phyloP scores from a whole-genome alignment of 2,888 invertebrate genomes.

The Caenorhabditis sp. region DNA sequence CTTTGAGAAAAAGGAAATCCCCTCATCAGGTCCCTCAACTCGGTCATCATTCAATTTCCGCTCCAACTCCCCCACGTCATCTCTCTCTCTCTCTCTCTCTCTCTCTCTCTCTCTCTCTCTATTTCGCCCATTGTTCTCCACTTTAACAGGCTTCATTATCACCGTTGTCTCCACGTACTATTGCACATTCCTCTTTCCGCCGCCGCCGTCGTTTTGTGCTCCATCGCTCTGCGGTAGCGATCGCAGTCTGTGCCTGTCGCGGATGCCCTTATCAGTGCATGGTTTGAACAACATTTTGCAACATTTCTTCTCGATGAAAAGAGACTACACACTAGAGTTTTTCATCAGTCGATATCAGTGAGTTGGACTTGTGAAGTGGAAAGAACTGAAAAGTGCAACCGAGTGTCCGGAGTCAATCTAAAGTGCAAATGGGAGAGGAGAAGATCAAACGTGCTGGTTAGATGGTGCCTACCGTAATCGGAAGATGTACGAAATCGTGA shows the following conservation, averaged over 20 bases:
- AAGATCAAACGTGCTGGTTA: too few species aligned
- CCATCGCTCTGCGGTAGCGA: conserved; percentile 15
- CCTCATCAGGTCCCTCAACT: too few species aligned
- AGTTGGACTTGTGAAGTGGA: conserved; percentile 18
- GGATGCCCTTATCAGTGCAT: conserved; percentile 21
- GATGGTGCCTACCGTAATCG: too few species aligned
- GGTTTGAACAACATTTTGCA: conserved; percentile 42
- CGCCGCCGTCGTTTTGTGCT: not conserved
- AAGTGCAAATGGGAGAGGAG: not conserved
- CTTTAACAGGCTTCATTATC: conserved; percentile 31
- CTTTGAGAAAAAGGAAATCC: too few species aligned
- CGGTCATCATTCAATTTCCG: too few species aligned
- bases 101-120: conserved; percentile 12
- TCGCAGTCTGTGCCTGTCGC: conserved; percentile 45
- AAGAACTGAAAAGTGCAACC: too few species aligned
- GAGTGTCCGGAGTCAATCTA: too few species aligned
- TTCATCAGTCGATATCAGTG: not conserved
- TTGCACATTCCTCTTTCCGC: conserved; percentile 1
- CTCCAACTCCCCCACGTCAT: too few species aligned
- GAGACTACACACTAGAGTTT: conserved; percentile 20
- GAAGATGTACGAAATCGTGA: too few species aligned
- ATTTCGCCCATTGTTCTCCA: not conserved
- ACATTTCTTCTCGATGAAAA: conserved; percentile 14
- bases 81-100: too few species aligned
- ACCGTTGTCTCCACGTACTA: conserved; percentile 14